phyloP scores from a whole-genome alignment of 2,888 invertebrate genomes.

The Drosophila nr. perissopoda region DNA sequence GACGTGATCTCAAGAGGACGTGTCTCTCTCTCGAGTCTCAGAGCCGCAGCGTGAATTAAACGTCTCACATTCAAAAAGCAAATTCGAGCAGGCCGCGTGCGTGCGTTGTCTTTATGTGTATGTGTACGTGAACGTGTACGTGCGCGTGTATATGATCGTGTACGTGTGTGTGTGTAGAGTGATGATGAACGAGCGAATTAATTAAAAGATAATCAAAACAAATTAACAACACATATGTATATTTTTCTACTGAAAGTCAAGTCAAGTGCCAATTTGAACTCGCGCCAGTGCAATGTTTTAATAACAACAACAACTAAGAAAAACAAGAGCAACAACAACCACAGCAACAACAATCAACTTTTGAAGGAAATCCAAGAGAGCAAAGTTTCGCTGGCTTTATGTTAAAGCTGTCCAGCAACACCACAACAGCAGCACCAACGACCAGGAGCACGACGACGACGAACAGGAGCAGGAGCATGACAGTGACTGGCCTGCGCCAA shows the following conservation, averaged over 20 bases:
- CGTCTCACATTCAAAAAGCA: constrained; percentile 27
- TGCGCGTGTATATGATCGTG: constrained; percentile 24
- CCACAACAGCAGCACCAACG: constrained; percentile 37
- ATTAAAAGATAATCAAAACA: constrained; percentile 80
- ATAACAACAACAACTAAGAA: constrained; percentile 33
- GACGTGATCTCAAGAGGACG: constrained; percentile 85
- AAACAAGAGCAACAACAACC: constrained; percentile 11
- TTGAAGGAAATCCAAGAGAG: constrained; percentile 6
- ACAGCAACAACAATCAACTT: constrained; percentile 17
- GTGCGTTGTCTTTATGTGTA: constrained; percentile 36
- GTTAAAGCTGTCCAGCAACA: constrained; percentile 84
- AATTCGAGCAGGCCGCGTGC: constrained; percentile 53
- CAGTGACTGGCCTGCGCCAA: constrained; percentile 88
- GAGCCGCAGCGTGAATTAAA: constrained; percentile 41
- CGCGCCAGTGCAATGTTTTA: constrained; percentile 61
- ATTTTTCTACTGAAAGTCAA: constrained; percentile 43
- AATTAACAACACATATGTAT: constrained; percentile 73
- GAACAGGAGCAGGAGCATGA: constrained; percentile 84
- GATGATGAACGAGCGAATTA: constrained; percentile 78
- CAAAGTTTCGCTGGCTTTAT: constrained; percentile 71
- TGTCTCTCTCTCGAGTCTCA: constrained; percentile 70
- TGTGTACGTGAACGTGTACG: constrained; percentile 16
- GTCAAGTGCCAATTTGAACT: constrained; percentile 56
- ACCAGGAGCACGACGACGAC: constrained; percentile 21
- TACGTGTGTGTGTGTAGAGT: constrained; percentile 41